Conservation (phyloP, 2,113 vertebrate species). For the Plectropomus leopardus region DNA sequence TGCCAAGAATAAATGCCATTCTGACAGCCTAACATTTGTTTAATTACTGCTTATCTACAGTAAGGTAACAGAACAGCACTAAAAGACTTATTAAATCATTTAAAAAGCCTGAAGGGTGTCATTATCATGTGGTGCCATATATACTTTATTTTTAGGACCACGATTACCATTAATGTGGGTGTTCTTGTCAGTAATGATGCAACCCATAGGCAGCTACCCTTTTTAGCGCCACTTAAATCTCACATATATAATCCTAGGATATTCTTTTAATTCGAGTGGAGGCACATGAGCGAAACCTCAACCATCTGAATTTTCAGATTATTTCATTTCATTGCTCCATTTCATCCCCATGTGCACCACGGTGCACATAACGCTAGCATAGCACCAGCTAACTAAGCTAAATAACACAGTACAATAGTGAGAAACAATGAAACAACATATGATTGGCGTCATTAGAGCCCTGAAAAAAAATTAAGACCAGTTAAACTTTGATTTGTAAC, state of each 20-base stretch:
- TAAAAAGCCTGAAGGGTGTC: conserved; percentile 3
- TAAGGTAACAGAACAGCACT: neutral
- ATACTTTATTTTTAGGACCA: conserved; percentile 35
- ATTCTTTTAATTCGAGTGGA: neutral
- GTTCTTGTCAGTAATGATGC: conserved; percentile 24
- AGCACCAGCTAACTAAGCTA: too few species aligned
- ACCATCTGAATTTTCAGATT: neutral
- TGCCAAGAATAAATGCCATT: conserved; percentile 7
- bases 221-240: conserved; percentile 18
- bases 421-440: too few species aligned
- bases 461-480: too few species aligned
- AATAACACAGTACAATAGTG: too few species aligned
- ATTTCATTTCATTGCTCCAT: too few species aligned
- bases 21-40: conserved; percentile 25
- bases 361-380: too few species aligned
- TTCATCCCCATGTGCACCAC: too few species aligned
- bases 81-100: neutral
- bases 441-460: too few species aligned
- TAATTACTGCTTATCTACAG: conserved; percentile 9
- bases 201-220: neutral
- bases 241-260: neutral
- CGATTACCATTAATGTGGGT: conserved; percentile 13
- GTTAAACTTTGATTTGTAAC: too few species aligned
- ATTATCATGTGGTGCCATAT: conserved; percentile 10
- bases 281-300: neutral